Evolutionary conservation across 2,797 vertebrate genomes (phyloP), one percentile per base, ranked within the genome.

Genomic region (Chelon auratus): DNA sequence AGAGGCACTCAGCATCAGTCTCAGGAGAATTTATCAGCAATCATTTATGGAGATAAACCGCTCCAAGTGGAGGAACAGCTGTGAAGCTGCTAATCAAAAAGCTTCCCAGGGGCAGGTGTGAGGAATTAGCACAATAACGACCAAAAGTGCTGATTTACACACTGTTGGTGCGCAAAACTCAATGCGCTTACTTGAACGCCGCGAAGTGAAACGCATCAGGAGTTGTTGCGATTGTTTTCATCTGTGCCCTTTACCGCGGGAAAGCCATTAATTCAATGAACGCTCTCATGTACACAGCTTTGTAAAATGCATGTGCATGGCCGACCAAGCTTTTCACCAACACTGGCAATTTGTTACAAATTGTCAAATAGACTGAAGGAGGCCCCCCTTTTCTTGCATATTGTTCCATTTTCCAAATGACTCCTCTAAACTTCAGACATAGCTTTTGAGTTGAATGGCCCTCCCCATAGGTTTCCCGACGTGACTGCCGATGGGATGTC

Each of bases 11-110:
- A 43, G 80, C 89, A 68, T 84, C 72, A 64, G 77, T 89, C 87
- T 86, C 90, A 4, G 68, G 87, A 80, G 91, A 85, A 87, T 92
- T 88, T 83, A 90, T 92, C 91, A 89, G 89, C 90, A 90, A 91
- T 93, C 90, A 92, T 87, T 91, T 91, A 90, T 90, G 88, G 84
- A 90, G 87, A 92, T 92, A 90, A 90, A 92, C 86, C 18, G 40
- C 85, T 85, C 73, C 83, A 87, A 92, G 83, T 84, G 75, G 82
- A 90, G 87, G 83, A 92, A 89, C 91, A 92, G 91, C 91, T 92
- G 92, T 81, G 89, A 86, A 89, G 87, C 83, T 79, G 84, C 90
- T 84, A 90, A 89, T 89, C 83, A 86, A 89, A 89, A 83, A 68
- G 81, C 85, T 87, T 89, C 90, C 90, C 78, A 64, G 78, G 86